Conservation (phyloP, 2,113 vertebrate genomes). For the Hydrolagus affinis region DNA sequence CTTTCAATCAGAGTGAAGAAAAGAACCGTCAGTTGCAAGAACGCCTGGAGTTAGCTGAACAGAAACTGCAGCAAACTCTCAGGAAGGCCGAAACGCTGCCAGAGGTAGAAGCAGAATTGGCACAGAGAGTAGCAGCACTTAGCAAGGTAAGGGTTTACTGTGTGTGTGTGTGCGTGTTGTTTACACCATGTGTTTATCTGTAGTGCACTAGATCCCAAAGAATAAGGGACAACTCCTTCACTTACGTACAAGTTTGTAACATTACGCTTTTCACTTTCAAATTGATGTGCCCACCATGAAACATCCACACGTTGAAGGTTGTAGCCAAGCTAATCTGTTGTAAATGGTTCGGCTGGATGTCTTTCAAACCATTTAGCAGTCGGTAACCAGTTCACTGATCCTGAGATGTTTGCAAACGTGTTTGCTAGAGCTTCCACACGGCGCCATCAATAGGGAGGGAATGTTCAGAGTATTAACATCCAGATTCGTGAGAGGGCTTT, state of each 20-base stretch:
- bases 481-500: too few relatives aligned
- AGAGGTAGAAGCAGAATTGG: constrained; percentile 90
- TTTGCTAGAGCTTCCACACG: too few relatives aligned
- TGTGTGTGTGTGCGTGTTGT: neutral
- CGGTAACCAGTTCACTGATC: neutral
- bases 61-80: constrained; percentile 90
- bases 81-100: constrained; percentile 91
- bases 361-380: neutral
- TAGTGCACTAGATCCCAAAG: neutral
- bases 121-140: constrained; percentile 87
- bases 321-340: neutral
- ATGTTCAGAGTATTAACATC: too few relatives aligned
- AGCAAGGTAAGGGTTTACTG: constrained; percentile 65
- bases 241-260: neutral
- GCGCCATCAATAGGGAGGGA: too few relatives aligned
- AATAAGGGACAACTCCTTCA: neutral
- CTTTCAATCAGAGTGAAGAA: constrained; percentile 72
- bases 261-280: neutral
- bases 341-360: neutral
- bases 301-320: neutral
- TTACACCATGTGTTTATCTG: neutral
- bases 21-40: constrained; percentile 85
- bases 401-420: too few relatives aligned
- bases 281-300: neutral
- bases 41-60: constrained; percentile 86